Evolutionary conservation across 2,888 invertebrate genomes (phyloP).

Genomic region (Agrotis segetum): DNA sequence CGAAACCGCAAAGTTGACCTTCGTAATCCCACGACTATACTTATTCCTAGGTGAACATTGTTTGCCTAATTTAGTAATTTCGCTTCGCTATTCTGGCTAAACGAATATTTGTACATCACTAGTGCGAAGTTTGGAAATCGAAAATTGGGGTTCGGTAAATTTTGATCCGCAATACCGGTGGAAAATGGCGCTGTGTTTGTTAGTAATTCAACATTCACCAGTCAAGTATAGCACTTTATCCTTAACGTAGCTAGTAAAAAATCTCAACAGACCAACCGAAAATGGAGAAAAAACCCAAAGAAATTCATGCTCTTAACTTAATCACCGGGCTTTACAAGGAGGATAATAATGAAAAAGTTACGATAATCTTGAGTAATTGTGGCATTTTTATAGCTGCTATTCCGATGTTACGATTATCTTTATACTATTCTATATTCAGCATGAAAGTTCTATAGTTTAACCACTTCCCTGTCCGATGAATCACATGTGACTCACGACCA

Average conservation of each 20-base stretch:
- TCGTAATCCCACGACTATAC: slow-evolving; percentile 51
- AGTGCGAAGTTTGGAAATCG: slow-evolving; percentile 9
- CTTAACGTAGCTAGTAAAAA: background rate
- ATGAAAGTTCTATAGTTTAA: background rate
- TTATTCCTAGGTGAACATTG: slow-evolving; percentile 46
- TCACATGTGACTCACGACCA: too few species aligned
- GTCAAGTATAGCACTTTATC: background rate
- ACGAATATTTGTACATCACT: slow-evolving; percentile 59
- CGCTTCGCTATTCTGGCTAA: slow-evolving; percentile 37
- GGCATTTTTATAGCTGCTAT: slow-evolving; percentile 4
- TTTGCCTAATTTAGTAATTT: slow-evolving; percentile 61
- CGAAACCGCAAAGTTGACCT: slow-evolving; percentile 48
- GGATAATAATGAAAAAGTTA: slow-evolving; percentile 24
- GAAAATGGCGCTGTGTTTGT: background rate
- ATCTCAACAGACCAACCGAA: background rate
- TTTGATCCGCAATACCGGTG: slow-evolving; percentile 11
- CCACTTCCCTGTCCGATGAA: too few species aligned
- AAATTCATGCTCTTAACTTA: slow-evolving; percentile 22
- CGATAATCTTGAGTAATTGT: slow-evolving; percentile 40
- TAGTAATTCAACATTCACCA: background rate
- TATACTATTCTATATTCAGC: background rate
- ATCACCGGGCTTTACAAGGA: slow-evolving; percentile 24
- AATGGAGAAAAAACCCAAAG: background rate
- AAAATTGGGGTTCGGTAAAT: slow-evolving; percentile 20
- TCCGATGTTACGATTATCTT: background rate